Base-by-base conservation (phyloP, 2,888 invertebrate species). In the Zhengitettix transpicula region DNA sequence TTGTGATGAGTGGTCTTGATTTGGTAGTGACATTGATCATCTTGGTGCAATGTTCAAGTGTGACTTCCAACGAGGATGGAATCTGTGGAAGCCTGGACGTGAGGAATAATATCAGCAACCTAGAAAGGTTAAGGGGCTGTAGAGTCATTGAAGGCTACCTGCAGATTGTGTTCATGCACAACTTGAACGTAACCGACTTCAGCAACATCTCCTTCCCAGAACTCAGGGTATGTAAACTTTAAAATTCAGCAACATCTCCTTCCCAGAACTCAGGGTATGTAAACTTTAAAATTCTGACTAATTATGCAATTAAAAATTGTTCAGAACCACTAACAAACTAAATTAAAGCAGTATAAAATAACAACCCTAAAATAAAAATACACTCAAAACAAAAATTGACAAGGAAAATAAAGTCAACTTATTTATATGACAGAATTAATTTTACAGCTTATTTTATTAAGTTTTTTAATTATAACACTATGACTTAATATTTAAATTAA, bases 151-250 rank as follows among this genome's bases (percentile, higher is more conserved):
- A 47, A n/a, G 47, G 47, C 14, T 47, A 1, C 8, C 5, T 47
- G 47, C 47, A 47, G 14, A n/a, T 47, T 8, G 47, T 89, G 51
- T 80, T 96, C 64, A 85, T 94, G 70, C 88, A 90, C 71, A 77
- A 79, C 62, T 80, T 81, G 60, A 79, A 80, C 58, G 75, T 79
- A 64, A 73, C 79, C 54, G 74, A 77, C 65, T 81, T 81, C 73
- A 78, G 81, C 61, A 83, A 84, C 68, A 76, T 85, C 61, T 79
- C 79, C 65, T 96, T 92, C 74, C 93, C 94, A 2, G 77, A 85
- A 65, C 79, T 97, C n/a, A 47, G 47, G 44, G 44, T 42, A 42
- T 11, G 44, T 42, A 10, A n/a, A n/a, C n/a, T n/a, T n/a, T n/a
- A n/a, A n/a, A n/a, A n/a, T 81, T 81, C 73, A 78, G 81, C 61